phyloP scores from a whole-genome alignment of 2,888 invertebrate genomes.

The Agrilus cyanescens region DNA sequence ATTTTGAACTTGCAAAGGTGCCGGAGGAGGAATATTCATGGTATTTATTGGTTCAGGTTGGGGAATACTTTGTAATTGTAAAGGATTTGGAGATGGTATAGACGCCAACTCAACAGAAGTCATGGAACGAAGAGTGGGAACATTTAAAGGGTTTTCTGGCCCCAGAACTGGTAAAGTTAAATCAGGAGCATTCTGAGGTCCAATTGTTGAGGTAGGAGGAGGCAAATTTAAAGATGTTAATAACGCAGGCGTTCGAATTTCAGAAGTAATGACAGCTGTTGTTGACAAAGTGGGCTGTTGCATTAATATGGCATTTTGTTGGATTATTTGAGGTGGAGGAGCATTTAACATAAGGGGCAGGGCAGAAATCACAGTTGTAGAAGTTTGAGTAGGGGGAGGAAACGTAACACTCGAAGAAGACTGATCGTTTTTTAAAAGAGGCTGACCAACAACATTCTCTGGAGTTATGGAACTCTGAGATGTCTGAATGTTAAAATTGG shows the following conservation, averaged over 20 bases:
- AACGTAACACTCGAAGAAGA: conserved; percentile 16
- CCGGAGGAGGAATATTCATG: conserved; percentile 36
- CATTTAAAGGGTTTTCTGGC: conserved; percentile 22
- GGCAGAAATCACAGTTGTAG: conserved; percentile 26
- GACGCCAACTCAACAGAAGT: conserved; percentile 25
- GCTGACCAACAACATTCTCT: conserved; percentile 29
- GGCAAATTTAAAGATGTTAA: conserved; percentile 10
- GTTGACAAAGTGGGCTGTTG: conserved; percentile 11
- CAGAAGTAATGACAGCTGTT: conserved; percentile 19
- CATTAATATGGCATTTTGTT: conserved; percentile 12
- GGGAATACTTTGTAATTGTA: conserved; percentile 36
- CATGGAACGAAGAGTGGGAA: conserved; percentile 23
- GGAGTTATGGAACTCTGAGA: conserved; percentile 19
- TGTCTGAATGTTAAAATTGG: conserved; percentile 13
- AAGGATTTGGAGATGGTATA: conserved; percentile 36
- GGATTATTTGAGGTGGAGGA: conserved; percentile 30
- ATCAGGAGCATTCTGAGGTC: conserved; percentile 9
- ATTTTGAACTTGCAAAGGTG: conserved; percentile 41
- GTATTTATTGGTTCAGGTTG: conserved; percentile 45
- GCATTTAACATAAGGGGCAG: conserved; percentile 30
- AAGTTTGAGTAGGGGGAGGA: conserved; percentile 18
- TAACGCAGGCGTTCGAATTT: conserved; percentile 26
- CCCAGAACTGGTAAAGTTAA: conserved; percentile 7
- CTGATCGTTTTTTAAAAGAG: conserved; percentile 24
- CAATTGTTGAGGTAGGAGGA: conserved; percentile 8